phyloP scores from a whole-genome alignment of 2,797 vertebrate genomes.

The Coranthus polyacanthus region DNA sequence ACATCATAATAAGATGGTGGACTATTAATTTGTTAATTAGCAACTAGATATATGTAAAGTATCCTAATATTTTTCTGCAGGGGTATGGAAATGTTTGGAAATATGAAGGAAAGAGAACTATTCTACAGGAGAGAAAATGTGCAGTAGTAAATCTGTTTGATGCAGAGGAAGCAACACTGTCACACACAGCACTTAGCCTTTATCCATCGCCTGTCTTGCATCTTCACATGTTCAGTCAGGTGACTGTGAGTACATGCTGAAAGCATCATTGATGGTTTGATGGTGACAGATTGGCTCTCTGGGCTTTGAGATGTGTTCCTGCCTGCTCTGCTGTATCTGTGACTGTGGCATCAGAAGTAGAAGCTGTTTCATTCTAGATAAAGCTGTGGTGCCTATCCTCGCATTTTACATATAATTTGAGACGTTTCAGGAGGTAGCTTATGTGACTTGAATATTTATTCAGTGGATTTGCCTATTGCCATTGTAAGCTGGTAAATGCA shows the following conservation, averaged over 20 bases:
- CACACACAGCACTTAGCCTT: too few species aligned
- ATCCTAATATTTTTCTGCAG: background rate
- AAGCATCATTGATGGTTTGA: slow-evolving; percentile 14
- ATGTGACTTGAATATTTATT: slow-evolving; percentile 12
- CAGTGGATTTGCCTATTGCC: slow-evolving; percentile 4
- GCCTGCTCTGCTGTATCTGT: background rate
- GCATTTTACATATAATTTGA: slow-evolving; percentile 2
- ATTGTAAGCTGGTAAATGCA: background rate
- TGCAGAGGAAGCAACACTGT: too few species aligned
- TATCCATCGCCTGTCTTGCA: background rate
- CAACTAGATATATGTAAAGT: background rate
- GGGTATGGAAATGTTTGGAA: too few species aligned
- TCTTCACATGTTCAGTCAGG: background rate
- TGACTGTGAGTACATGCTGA: background rate
- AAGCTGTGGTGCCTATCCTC: slow-evolving; percentile 7
- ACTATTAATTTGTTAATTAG: slow-evolving; percentile 2
- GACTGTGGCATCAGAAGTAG: background rate
- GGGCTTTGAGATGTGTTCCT: background rate
- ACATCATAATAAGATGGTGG: background rate
- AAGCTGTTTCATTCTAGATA: slow-evolving; percentile 35
- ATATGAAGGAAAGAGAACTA: too few species aligned
- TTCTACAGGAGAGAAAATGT: too few species aligned
- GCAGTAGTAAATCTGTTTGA: too few species aligned
- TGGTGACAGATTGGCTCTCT: slow-evolving; percentile 9
- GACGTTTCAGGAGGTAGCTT: slow-evolving; percentile 6